Percentiles rank a stretch among this genome's conserved stretches.
phyloP scores from a whole-genome alignment of 2,888 invertebrate genomes.

The Agrochola lychnidis region DNA sequence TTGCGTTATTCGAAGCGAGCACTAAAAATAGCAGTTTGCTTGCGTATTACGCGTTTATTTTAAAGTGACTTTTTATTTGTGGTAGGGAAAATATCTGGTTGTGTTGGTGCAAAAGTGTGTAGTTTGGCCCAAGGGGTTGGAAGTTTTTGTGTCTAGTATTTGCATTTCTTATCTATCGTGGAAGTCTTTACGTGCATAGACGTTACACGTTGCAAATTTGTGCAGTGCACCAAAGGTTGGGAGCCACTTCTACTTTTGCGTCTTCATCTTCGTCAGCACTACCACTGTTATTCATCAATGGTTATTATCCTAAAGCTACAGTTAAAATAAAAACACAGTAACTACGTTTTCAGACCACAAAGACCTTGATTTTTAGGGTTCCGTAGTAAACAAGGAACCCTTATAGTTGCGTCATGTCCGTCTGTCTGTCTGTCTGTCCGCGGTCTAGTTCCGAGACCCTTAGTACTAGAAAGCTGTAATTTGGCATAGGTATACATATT shows the following conservation, averaged over 20 bases:
- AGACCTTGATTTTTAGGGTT: neutral
- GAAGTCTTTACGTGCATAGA: neutral
- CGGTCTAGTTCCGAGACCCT: too few species aligned
- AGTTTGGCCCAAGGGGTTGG: neutral
- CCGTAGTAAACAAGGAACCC: too few species aligned
- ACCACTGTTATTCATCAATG: neutral
- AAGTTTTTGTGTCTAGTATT: slow-evolving; percentile 7
- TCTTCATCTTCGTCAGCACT: neutral
- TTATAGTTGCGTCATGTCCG: too few species aligned
- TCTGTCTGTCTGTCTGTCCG: too few species aligned
- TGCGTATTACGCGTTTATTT: slow-evolving; percentile 67
- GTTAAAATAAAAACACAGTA: too few species aligned
- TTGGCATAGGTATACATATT: too few species aligned
- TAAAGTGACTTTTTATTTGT: slow-evolving; percentile 20
- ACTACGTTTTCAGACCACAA: neutral
- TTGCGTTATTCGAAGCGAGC: slow-evolving; percentile 68
- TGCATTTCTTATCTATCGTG: neutral
- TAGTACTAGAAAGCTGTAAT: too few species aligned
- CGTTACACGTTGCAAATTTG: neutral
- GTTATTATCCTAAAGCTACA: neutral
- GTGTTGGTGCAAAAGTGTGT: neutral
- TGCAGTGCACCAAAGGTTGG: neutral
- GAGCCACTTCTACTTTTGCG: neutral
- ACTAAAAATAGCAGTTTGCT: slow-evolving; percentile 68
- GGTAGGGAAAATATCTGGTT: neutral